Evolutionary conservation across 2,797 vertebrate genomes (phyloP).

Genomic region (Gymnothorax javanicus): DNA sequence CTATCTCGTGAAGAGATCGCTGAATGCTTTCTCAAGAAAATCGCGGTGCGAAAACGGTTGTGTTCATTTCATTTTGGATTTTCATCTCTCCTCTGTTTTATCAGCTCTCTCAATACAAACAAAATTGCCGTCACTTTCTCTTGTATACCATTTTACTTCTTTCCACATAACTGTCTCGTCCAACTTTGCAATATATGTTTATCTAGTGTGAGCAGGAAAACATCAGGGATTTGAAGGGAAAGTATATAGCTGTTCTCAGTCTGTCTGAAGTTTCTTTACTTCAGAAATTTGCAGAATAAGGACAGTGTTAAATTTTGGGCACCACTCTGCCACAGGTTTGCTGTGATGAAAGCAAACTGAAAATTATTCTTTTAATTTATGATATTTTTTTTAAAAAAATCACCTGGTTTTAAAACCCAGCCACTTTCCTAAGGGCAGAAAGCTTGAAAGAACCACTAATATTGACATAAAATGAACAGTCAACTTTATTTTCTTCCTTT

Average conservation of each 20-base stretch:
- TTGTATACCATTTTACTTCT: slow-evolving; percentile 6
- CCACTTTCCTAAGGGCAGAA: background rate
- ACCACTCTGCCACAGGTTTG: slow-evolving; percentile 14
- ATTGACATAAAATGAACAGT: background rate
- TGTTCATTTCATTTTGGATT: slow-evolving; percentile 2
- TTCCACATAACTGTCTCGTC: slow-evolving; percentile 34
- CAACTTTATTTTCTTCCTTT: background rate
- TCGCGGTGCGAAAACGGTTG: background rate
- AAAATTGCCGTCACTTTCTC: slow-evolving; percentile 24
- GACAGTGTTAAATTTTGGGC: slow-evolving; percentile 29
- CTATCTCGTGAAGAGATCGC: background rate
- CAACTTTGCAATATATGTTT: slow-evolving; percentile 27
- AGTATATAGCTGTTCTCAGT: slow-evolving; percentile 50
- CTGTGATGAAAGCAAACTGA: slow-evolving; percentile 21
- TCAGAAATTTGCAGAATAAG: slow-evolving; percentile 40
- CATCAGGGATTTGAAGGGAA: slow-evolving; percentile 16
- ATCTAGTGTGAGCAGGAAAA: slow-evolving; percentile 39
- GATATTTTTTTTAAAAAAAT: background rate
- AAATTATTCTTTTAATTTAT: slow-evolving; percentile 52
- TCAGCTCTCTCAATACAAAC: background rate
- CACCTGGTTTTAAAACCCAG: slow-evolving; percentile 1
- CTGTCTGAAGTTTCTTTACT: slow-evolving; percentile 40
- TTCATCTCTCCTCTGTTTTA: background rate
- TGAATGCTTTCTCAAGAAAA: background rate
- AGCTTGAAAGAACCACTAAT: background rate